A percentile compares a stretch with the other conserved stretches of the same genome.
Evolutionary conservation across 2,113 vertebrate genomes (phyloP).

Genomic region (Pseudolaguvia tuberculata): DNA sequence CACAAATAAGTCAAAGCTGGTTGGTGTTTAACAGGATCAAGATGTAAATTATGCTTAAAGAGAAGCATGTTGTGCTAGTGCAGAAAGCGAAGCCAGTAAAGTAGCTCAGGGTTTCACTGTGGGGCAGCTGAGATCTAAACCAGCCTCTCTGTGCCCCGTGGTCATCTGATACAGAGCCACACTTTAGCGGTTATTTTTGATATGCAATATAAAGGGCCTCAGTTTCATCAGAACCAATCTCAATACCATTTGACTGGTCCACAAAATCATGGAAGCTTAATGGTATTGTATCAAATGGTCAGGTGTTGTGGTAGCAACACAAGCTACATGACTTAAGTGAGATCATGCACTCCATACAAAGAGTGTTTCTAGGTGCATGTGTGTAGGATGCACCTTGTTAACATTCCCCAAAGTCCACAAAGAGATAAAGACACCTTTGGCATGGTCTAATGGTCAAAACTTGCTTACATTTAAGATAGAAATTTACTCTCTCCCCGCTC

Average conservation of each 20-base stretch:
- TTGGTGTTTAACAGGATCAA: slow-evolving; percentile 32
- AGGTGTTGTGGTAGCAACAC: slow-evolving; percentile 13
- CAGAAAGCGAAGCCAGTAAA: slow-evolving; percentile 29
- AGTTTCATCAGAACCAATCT: background rate
- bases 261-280: background rate
- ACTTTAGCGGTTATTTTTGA: background rate
- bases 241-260: background rate
- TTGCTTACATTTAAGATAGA: background rate
- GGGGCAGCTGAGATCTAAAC: slow-evolving; percentile 2
- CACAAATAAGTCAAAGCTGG: slow-evolving; percentile 22
- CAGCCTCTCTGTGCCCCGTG: background rate
- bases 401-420: slow-evolving; percentile 11
- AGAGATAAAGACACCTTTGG: slow-evolving; percentile 29
- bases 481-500: background rate
- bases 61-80: slow-evolving; percentile 42
- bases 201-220: background rate
- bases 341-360: background rate
- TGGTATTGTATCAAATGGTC: background rate
- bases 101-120: slow-evolving; percentile 20
- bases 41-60: slow-evolving; percentile 41
- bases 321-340: background rate
- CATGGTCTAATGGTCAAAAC: slow-evolving; percentile 12
- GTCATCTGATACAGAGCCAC: background rate
- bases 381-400: slow-evolving; percentile 20
- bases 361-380: slow-evolving; percentile 4